phyloP scores from a whole-genome alignment of 2,888 invertebrate genomes.

The Eupithecia subumbrata region DNA sequence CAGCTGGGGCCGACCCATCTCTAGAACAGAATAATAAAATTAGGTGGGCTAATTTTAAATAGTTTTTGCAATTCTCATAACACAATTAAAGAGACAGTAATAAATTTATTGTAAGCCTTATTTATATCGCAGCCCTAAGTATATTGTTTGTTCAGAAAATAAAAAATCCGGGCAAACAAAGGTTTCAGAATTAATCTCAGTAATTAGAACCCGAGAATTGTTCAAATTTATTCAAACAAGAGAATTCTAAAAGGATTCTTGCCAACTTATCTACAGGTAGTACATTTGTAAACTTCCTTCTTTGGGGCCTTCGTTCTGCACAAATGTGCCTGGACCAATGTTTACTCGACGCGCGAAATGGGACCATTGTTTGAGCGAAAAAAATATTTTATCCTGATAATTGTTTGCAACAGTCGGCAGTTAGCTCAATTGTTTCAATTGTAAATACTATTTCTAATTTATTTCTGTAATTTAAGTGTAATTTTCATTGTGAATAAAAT shows the following conservation, averaged over 20 bases:
- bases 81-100: background rate
- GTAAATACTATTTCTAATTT: too few species aligned
- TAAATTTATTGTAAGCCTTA: background rate
- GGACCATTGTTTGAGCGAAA: background rate
- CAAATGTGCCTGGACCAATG: background rate
- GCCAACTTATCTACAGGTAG: background rate
- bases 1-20: background rate
- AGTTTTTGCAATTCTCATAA: background rate
- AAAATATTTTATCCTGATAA: background rate
- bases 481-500: too few species aligned
- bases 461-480: too few species aligned
- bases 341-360: background rate
- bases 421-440: too few species aligned
- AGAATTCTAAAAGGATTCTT: background rate
- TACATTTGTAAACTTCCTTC: background rate
- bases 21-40: background rate
- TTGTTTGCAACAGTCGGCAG: too few species aligned
- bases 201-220: constrained; percentile 9
- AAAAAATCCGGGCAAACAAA: constrained; percentile 9
- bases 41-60: background rate
- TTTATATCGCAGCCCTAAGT: background rate
- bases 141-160: constrained; percentile 8
- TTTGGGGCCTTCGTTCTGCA: background rate
- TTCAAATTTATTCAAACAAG: constrained; percentile 5
- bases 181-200: constrained; percentile 9